phyloP scores from a whole-genome alignment of 2,113 vertebrate species.

The Crotalus viridis region DNA sequence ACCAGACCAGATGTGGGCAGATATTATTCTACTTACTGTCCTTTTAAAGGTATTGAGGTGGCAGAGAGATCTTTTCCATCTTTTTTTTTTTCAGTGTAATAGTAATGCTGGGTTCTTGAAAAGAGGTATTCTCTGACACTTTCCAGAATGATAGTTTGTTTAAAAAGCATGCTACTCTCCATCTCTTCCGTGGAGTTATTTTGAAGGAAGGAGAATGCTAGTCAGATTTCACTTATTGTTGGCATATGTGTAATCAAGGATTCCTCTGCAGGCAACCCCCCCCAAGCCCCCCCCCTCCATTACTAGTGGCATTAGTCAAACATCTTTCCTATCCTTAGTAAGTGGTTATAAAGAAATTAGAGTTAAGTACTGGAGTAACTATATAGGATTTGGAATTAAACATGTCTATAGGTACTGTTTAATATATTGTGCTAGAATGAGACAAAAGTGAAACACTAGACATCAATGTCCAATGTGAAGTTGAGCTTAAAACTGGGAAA shows the following conservation, averaged over 20 bases:
- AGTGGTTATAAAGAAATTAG: neutral
- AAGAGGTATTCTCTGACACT: neutral
- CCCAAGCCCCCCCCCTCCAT: neutral
- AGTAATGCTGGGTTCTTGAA: neutral
- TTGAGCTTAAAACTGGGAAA: neutral
- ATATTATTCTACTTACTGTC: neutral
- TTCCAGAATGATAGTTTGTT: neutral
- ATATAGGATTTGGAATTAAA: neutral
- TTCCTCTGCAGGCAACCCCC: neutral
- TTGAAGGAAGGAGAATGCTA: neutral
- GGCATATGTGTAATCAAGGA: neutral
- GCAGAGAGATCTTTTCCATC: neutral
- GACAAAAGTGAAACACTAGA: neutral
- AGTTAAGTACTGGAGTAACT: neutral
- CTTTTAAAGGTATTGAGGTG: neutral
- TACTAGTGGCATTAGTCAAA: neutral
- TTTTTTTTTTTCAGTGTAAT: neutral
- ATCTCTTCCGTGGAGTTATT: neutral
- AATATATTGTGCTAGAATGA: neutral
- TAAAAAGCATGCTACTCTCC: neutral
- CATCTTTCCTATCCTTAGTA: neutral
- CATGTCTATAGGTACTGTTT: neutral
- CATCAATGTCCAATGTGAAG: neutral
- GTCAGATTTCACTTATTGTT: neutral
- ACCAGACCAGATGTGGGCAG: neutral